Evolutionary conservation across 2,888 invertebrate species (phyloP), one percentile per base, ranked within the genome.

Genomic region (Tetramorium bicarinatum): DNA sequence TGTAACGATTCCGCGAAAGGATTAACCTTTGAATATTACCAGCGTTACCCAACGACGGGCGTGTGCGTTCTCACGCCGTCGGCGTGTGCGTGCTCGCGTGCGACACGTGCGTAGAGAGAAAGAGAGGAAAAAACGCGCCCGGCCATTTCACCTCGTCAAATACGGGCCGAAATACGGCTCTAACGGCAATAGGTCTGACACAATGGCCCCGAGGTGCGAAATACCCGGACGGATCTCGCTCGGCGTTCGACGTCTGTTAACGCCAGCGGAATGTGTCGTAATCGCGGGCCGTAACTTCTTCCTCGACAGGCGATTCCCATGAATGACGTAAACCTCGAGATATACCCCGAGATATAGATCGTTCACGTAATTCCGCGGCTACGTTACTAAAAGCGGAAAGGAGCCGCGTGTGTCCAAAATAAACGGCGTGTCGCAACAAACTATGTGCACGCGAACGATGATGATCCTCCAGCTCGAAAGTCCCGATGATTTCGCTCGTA

Each of bases 11-110:
- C 72, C 25, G 38, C 59, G 79, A 72, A 80, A 80, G n/a, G 47
- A 59, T 80, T 80, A 80, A 80, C 79, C 79, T 80, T 80, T 72
- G 56, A 69, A 21, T 38, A 8, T 44, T 44, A 56, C 66, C 66
- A 15, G 44, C 44, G 8, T 56, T 59, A 38, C n/a, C 18, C 56
- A 79, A 47, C 21, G 18, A 2, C 7, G 47, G 34, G 13, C 21
- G 25, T 59, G 56, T 44, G 41, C 79, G n/a, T 69, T 76, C 49
- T 77, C 71, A 56, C 56, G 29, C 38, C 29, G 38, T 18, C 25
- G 41, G 29, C 29, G 21, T 21, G 21, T 29, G 25, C 52, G 52
- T 47, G 21, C 25, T 4, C 21, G 61, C 44, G 62, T 62, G 25
- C 25, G 52, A 6, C 25, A 21, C 38, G 29, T 69, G 41, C 47